Evolutionary conservation across 2,888 invertebrate genomes (phyloP), one percentile per base, ranked within the genome.

Genomic region (Cybosia mesomella): DNA sequence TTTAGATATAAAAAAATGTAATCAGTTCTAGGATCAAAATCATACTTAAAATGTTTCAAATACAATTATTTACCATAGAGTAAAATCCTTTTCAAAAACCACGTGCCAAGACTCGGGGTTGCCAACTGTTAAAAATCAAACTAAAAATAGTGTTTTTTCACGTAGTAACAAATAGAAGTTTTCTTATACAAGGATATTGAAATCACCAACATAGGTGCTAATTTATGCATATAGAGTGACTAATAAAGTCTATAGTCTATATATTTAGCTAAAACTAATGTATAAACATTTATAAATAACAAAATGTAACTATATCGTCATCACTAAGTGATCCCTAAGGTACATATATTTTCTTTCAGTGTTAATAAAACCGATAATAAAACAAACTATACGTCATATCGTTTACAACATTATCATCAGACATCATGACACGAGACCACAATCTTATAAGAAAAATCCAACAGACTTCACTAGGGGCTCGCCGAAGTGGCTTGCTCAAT

Each of bases 231-330:
- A 76, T 83, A 83, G 75, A 80, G 73, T 81, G 77, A 79, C 86
- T 85, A 83, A 86, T 83, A 86, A 84, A 84, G 80, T 82, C 76
- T 83, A 77, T 80, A 84, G 80, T 82, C 76, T 83, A 77, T 80
- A 81, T 77, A 80, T 71, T 77, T 80, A 80, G 82, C 74, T 82
- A 80, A 81, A 82, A 81, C 77, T 80, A 76, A 70, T 76, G 65
- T 83, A 80, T 85, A 86, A 84, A 86, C 79, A 82, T 85, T 82
- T 85, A 87, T 74, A 86, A 81, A 87, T 80, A 86, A 87, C 79
- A 85, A 86, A 85, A 83, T 78, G 66, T 83, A 59, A 71, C 69
- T 75, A 75, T 70, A 72, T 62, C 67, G 43, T 62, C 69, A 32
- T 77, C 72, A 70, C 81, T 79, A 77, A 83, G 83, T 88, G 86